phyloP scores from a whole-genome alignment of 2,113 vertebrate species.

The Pachyramphus minor region DNA sequence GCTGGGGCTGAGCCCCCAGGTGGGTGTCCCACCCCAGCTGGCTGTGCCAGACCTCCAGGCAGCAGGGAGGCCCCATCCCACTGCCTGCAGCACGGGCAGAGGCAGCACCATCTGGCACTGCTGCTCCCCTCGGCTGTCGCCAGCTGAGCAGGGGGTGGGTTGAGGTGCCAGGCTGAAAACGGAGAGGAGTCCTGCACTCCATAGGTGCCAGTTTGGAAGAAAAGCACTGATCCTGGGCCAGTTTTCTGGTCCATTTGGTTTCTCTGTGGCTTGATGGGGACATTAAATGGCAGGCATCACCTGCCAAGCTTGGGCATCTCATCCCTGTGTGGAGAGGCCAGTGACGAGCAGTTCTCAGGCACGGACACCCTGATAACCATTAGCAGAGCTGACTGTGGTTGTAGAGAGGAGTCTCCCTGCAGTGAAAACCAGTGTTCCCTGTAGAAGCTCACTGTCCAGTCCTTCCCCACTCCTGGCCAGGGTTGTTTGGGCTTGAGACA shows the following conservation, averaged over 20 bases:
- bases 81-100: background rate
- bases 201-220: background rate
- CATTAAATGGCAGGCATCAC: background rate
- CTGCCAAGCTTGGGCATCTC: background rate
- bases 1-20: fast-evolving
- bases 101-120: background rate
- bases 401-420: background rate
- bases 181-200: background rate
- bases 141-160: background rate
- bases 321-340: background rate
- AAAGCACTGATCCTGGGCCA: background rate
- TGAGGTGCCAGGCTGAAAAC: background rate
- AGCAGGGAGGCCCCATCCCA: fast-evolving
- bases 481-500: background rate
- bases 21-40: fast-evolving
- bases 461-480: background rate
- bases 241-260: conserved; percentile 48
- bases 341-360: background rate
- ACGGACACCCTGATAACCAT: background rate
- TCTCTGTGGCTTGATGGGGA: background rate
- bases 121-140: background rate
- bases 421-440: background rate
- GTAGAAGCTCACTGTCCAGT: background rate
- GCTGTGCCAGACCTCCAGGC: background rate
- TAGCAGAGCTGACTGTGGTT: background rate